Percentiles rank a stretch among this genome's conserved stretches.
Evolutionary conservation across 2,113 vertebrate species (phyloP).

Genomic region (Triplophysa tibetana): DNA sequence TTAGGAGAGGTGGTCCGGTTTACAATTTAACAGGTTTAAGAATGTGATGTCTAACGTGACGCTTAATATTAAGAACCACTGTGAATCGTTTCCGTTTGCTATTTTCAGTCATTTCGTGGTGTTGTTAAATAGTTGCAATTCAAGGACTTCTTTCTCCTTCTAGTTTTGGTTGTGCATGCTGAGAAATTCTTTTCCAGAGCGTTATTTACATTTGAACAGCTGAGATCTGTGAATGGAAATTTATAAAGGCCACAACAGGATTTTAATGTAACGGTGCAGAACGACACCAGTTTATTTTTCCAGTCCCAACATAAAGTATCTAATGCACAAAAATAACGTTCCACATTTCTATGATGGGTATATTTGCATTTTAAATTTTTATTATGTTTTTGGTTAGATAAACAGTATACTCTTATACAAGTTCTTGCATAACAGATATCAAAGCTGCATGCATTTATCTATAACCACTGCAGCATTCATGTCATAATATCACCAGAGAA

Average conservation of each 20-base stretch:
- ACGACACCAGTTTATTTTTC: slow-evolving; percentile 37
- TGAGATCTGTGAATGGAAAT: slow-evolving; percentile 52
- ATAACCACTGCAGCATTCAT: slow-evolving; percentile 60
- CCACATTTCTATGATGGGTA: slow-evolving; percentile 34
- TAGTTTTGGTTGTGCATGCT: slow-evolving; percentile 56
- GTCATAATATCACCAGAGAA: slow-evolving; percentile 73
- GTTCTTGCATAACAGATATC: slow-evolving; percentile 60
- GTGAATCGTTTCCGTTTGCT: slow-evolving; percentile 27
- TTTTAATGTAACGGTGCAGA: slow-evolving; percentile 45
- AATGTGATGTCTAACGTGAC: slow-evolving; percentile 49
- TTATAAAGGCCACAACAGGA: slow-evolving; percentile 45
- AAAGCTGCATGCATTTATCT: slow-evolving; percentile 73
- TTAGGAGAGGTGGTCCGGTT: slow-evolving; percentile 21
- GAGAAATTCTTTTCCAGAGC: slow-evolving; percentile 54
- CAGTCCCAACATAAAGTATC: slow-evolving; percentile 43
- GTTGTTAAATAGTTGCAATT: slow-evolving; percentile 46
- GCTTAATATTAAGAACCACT: slow-evolving; percentile 52
- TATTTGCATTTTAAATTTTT: slow-evolving; percentile 38
- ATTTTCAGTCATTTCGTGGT: slow-evolving; percentile 50
- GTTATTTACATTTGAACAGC: slow-evolving; percentile 53
- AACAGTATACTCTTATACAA: slow-evolving; percentile 38
- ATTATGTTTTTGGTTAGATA: slow-evolving; percentile 18
- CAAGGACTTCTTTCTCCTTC: slow-evolving; percentile 32
- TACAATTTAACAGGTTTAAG: slow-evolving; percentile 34
- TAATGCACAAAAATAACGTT: slow-evolving; percentile 49